Conservation (phyloP, 2,797 vertebrate genomes). For the Forpus xanthops region DNA sequence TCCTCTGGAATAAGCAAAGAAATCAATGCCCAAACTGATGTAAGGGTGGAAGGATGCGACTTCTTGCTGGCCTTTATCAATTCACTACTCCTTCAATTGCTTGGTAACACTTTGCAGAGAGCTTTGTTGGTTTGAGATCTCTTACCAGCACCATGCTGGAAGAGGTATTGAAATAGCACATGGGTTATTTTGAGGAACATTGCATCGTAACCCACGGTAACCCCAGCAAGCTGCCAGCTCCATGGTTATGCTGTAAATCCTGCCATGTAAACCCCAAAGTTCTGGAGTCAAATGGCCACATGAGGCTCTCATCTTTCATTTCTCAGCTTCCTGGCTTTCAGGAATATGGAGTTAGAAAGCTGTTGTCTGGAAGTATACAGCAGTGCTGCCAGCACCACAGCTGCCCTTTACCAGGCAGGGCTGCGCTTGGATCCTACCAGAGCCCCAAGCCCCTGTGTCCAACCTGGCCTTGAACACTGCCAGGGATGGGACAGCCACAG, state of each 20-base stretch:
- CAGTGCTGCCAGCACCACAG: no score
- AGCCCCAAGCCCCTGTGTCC: not conserved
- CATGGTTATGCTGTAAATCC: not conserved
- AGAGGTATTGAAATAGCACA: not conserved
- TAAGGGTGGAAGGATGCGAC: not conserved
- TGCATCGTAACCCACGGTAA: not conserved
- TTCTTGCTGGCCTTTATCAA: not conserved
- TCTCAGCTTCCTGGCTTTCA: not conserved
- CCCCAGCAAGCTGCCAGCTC: not conserved
- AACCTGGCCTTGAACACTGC: not conserved
- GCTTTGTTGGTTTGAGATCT: not conserved
- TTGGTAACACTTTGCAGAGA: not conserved
- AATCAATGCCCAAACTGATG: not conserved
- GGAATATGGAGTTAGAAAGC: not conserved
- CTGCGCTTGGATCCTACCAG: fast-evolving
- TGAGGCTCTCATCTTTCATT: not conserved
- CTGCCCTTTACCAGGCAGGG: not conserved
- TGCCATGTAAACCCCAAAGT: not conserved
- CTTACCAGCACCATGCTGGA: not conserved
- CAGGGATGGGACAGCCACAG: not conserved
- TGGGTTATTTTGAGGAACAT: not conserved
- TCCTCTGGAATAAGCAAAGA: not conserved
- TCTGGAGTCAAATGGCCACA: not conserved
- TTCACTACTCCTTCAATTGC: not conserved
- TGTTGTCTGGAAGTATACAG: not conserved